Conservation (phyloP, 2,113 vertebrate genomes). For the Mionectes macconnelli region DNA sequence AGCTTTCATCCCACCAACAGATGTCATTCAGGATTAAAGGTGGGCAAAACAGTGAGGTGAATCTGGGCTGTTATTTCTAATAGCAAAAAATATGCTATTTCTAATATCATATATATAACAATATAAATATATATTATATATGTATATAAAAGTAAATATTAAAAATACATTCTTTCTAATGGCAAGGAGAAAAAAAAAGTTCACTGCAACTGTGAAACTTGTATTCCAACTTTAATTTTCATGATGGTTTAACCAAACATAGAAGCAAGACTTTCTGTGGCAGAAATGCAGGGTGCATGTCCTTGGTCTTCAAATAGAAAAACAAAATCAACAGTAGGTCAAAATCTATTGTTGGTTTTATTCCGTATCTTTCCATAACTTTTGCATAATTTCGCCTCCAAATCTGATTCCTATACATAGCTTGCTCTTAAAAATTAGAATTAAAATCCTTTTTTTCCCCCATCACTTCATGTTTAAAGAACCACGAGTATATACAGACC, state of each 20-base stretch:
- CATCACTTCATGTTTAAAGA: not conserved
- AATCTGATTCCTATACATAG: not conserved
- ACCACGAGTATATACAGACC: not conserved
- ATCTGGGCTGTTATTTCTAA: not conserved
- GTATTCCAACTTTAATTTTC: not conserved
- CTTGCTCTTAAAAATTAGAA: not conserved
- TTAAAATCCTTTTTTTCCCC: no score
- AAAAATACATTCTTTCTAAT: not conserved
- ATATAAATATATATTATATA: no score
- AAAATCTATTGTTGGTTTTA: not conserved
- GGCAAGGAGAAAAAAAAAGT: not conserved
- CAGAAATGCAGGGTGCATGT: constrained; percentile 60
- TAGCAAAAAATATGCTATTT: not conserved
- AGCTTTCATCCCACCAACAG: not conserved
- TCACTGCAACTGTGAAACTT: not conserved
- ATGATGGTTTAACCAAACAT: constrained; percentile 46
- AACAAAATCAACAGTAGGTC: constrained; percentile 37
- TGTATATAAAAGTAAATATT: no score
- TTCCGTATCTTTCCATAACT: not conserved
- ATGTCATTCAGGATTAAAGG: not conserved
- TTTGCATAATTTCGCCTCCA: not conserved
- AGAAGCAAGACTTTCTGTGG: constrained; percentile 40
- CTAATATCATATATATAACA: no score
- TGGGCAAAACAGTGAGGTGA: accelerated
- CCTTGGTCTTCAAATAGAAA: constrained; percentile 30